A percentile compares a stretch with the other conserved stretches of the same genome.
Conservation (phyloP, 2,797 vertebrate genomes). For the Amazonetta brasiliensis region DNA sequence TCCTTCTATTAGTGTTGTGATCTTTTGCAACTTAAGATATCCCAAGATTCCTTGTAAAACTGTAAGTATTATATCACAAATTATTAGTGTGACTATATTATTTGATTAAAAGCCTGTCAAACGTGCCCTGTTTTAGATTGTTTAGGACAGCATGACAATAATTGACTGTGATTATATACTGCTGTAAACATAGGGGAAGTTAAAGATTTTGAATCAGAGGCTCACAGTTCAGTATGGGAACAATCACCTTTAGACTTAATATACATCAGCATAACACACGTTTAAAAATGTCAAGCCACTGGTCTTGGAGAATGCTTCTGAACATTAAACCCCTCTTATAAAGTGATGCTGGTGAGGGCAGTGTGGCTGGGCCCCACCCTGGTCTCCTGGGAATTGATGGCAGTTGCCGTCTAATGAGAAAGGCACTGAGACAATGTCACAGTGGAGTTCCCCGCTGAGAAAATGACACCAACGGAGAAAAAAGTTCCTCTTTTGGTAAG, state of each 20-base stretch:
- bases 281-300: background rate
- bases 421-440: slow-evolving; percentile 74
- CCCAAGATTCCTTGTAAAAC: background rate
- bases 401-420: slow-evolving; percentile 78
- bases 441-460: slow-evolving; percentile 79
- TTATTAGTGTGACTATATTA: background rate
- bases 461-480: slow-evolving; percentile 77
- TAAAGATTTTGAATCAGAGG: background rate
- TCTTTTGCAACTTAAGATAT: background rate
- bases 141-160: background rate
- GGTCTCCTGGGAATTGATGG: slow-evolving; percentile 37
- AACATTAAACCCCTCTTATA: background rate
- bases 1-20: background rate
- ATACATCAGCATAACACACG: background rate
- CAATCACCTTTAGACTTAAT: background rate
- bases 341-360: background rate
- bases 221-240: background rate
- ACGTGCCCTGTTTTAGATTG: background rate
- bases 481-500: slow-evolving; percentile 78
- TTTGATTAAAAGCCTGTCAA: background rate
- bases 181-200: background rate
- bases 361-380: background rate
- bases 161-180: background rate
- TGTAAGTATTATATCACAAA: background rate
- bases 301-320: background rate